A percentile compares a stretch with the other conserved stretches of the same genome.
Conservation (phyloP, 92 coral and sea anemone genomes). For the Heliopora coerulea region DNA sequence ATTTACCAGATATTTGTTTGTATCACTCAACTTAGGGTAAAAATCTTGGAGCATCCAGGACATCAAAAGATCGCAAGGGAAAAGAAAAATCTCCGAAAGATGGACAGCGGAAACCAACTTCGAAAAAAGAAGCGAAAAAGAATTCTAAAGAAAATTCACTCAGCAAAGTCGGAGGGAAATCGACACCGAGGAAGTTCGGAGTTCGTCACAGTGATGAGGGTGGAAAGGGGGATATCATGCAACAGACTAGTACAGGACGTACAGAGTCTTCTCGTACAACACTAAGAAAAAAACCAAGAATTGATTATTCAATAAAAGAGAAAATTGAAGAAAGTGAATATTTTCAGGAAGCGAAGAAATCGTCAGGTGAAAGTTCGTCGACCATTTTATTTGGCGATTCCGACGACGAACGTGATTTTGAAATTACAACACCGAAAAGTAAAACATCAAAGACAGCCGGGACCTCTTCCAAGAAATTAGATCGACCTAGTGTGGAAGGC, state of each 20-base stretch:
- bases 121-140: slow-evolving; percentile 10
- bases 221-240: no score
- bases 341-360: slow-evolving; percentile 14
- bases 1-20: no score
- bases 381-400: slow-evolving; percentile 36
- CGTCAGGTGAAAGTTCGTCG: slow-evolving; percentile 11
- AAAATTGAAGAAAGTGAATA: slow-evolving; percentile 25
- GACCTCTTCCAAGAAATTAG: slow-evolving; percentile 2
- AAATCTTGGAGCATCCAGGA: not conserved
- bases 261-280: slow-evolving; percentile 22
- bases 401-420: slow-evolving; percentile 70
- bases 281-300: slow-evolving; percentile 6
- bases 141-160: slow-evolving; percentile 14
- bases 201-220: no score
- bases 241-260: no score
- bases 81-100: not conserved
- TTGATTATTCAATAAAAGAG: slow-evolving; percentile 5
- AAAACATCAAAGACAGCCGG: slow-evolving; percentile 45
- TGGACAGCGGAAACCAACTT: slow-evolving; percentile 4
- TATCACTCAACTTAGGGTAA: not conserved
- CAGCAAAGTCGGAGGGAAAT: slow-evolving; percentile 1
- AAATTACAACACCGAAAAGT: slow-evolving; percentile 46
- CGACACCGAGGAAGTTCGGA: slow-evolving; percentile 2
- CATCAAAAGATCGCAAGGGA: not conserved
- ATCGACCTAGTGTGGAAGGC: not conserved